These are phyloP conservation scores for Trichonephila inaurata DNA, from an alignment of 1,140 invertebrate genomes.

Conservation along the genomic window DNA sequence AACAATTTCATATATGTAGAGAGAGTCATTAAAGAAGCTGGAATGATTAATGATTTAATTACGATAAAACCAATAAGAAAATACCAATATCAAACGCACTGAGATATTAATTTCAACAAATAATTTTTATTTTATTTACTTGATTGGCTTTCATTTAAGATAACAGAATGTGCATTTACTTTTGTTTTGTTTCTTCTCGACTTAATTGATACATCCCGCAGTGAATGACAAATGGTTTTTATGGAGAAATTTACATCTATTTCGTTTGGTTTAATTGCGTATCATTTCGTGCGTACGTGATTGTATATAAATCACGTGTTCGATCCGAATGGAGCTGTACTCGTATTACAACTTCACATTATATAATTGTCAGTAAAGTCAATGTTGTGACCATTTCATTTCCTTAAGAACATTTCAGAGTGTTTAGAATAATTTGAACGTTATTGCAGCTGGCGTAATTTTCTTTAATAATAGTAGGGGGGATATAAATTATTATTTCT, in stretches of 20 bases:
- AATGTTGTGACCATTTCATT: too few relatives aligned
- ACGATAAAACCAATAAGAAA: not conserved
- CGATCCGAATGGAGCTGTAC: not conserved
- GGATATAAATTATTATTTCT: too few relatives aligned
- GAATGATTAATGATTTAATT: slow-evolving; percentile 11
- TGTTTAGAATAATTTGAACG: too few relatives aligned
- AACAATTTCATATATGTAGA: not conserved
- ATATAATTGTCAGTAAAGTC: too few relatives aligned
- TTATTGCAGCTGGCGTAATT: too few relatives aligned
- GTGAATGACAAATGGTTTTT: not conserved
- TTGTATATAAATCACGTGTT: not conserved
- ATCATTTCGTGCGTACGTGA: not conserved
- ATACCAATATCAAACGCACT: not conserved
- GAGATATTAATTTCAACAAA: not conserved
- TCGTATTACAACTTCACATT: not conserved
- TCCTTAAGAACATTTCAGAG: too few relatives aligned
- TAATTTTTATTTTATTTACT: not conserved
- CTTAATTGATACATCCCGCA: not conserved
- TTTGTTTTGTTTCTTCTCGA: not conserved
- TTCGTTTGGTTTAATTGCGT: not conserved
- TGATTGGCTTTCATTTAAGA: not conserved
- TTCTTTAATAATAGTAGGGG: too few relatives aligned
- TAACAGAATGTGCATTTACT: not conserved
- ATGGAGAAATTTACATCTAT: not conserved
- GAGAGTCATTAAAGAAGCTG: not conserved